Conservation (phyloP, 2,113 vertebrate genomes). For the Serinus canaria region DNA sequence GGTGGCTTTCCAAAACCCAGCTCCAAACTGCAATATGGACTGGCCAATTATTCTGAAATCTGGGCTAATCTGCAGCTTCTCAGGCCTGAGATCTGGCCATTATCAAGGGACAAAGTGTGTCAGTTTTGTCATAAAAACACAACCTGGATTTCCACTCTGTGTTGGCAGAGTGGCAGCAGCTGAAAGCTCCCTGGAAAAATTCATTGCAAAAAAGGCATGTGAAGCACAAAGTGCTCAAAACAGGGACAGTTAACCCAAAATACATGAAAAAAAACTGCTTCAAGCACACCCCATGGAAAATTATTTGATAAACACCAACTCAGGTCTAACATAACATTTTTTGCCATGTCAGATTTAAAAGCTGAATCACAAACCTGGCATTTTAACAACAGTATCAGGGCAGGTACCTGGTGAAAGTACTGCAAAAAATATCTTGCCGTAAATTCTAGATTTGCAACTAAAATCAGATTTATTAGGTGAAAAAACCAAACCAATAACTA, state of each 20-base stretch:
- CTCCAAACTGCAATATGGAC: not conserved
- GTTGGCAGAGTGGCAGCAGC: not conserved
- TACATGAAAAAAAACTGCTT: not conserved
- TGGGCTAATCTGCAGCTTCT: not conserved
- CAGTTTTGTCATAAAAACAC: not conserved
- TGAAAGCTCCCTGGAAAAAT: not conserved
- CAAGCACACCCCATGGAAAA: not conserved
- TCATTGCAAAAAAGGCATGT: not conserved
- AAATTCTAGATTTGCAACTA: not conserved
- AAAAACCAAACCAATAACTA: not conserved
- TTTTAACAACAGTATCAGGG: not conserved
- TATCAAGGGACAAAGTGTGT: not conserved
- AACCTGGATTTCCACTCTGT: not conserved
- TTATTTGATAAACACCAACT: not conserved
- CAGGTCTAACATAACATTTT: not conserved
- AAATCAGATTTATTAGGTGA: not conserved
- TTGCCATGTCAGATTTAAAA: not conserved
- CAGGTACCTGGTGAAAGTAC: not conserved
- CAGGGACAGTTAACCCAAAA: not conserved
- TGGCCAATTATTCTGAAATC: not conserved
- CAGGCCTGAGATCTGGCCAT: not conserved
- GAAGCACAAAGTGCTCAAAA: not conserved
- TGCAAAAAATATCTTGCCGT: not conserved
- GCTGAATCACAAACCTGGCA: not conserved
- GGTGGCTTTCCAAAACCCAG: not conserved